A percentile compares a stretch with the other conserved stretches of the same genome.
These are phyloP conservation scores for Coreius guichenoti DNA, from an alignment of 2,797 vertebrate species.

Conservation along the genomic window DNA sequence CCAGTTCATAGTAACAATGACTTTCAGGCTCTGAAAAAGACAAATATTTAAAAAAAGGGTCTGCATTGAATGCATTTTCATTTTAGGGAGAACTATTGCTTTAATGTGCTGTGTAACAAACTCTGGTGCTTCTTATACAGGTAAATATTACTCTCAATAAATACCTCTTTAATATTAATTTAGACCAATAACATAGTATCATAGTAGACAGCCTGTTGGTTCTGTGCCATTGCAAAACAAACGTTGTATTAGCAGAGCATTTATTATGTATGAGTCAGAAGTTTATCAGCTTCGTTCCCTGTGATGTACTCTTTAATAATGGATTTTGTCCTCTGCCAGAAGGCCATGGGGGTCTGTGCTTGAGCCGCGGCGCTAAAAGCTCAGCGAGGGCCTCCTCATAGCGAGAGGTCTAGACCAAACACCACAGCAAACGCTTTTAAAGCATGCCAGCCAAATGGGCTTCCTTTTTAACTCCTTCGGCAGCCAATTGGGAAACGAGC, in stretches of 20 bases:
- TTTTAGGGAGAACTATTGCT: too few relatives aligned
- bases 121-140: not conserved
- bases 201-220: constrained; percentile 14
- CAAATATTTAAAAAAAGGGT: not conserved
- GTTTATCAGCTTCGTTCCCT: constrained; percentile 53
- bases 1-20: not conserved
- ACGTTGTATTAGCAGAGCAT: constrained; percentile 43
- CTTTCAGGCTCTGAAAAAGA: not conserved
- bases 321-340: constrained; percentile 60
- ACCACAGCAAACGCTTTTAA: constrained; percentile 60
- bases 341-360: constrained; percentile 55
- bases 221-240: constrained; percentile 41
- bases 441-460: constrained; percentile 65
- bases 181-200: constrained; percentile 1
- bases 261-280: constrained; percentile 51
- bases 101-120: constrained; percentile 1
- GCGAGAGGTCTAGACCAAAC: constrained; percentile 63
- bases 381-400: constrained; percentile 50
- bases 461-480: constrained; percentile 72
- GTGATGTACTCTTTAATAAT: constrained; percentile 60
- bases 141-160: constrained; percentile 10
- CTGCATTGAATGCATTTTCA: not conserved
- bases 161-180: constrained; percentile 17
- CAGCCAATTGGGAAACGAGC: constrained; percentile 65
- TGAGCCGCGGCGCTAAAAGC: constrained; percentile 62